phyloP scores from a whole-genome alignment of 2,797 vertebrate genomes.

The Sebastes vulpes region DNA sequence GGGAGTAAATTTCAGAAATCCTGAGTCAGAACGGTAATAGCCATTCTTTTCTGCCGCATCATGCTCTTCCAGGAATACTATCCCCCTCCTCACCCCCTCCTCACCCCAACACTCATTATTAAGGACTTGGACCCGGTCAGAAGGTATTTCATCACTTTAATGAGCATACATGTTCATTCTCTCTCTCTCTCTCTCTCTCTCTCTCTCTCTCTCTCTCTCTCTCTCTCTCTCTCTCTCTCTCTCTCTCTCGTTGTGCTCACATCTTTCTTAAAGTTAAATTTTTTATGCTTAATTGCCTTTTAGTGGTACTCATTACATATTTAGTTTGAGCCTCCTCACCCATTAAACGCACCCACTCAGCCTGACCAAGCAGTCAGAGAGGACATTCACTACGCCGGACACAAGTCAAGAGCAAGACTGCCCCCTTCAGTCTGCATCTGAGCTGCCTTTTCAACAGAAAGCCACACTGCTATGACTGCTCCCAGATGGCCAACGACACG shows the following conservation, averaged over 20 bases:
- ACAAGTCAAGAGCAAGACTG: conserved; percentile 63
- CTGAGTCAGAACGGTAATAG: conserved; percentile 65
- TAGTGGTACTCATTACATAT: conserved; percentile 46
- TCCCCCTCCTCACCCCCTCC: conserved; percentile 44
- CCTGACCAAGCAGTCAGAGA: conserved; percentile 12
- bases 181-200: background rate
- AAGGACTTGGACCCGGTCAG: conserved; percentile 36
- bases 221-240: background rate
- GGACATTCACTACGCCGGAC: background rate
- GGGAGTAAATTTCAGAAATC: conserved; percentile 49
- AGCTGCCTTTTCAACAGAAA: conserved; percentile 8
- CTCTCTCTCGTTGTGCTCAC: background rate
- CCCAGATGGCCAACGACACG: conserved; percentile 44
- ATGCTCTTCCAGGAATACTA: conserved; percentile 75
- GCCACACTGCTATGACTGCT: conserved; percentile 4
- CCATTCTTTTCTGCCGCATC: conserved; percentile 73
- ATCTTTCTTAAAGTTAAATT: conserved; percentile 2
- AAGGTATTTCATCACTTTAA: conserved; percentile 47
- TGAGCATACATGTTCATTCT: conserved; percentile 27
- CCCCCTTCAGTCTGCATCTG: conserved; percentile 67
- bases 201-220: background rate
- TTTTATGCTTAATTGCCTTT: conserved; percentile 44
- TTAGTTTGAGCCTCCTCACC: conserved; percentile 22
- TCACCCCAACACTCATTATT: conserved; percentile 45
- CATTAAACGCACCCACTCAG: conserved; percentile 29